Percentiles rank a stretch among this genome's conserved stretches.
These are phyloP conservation scores for Aradophagus sp. DNA, from an alignment of 1,140 invertebrate genomes.

Conservation along the genomic window DNA sequence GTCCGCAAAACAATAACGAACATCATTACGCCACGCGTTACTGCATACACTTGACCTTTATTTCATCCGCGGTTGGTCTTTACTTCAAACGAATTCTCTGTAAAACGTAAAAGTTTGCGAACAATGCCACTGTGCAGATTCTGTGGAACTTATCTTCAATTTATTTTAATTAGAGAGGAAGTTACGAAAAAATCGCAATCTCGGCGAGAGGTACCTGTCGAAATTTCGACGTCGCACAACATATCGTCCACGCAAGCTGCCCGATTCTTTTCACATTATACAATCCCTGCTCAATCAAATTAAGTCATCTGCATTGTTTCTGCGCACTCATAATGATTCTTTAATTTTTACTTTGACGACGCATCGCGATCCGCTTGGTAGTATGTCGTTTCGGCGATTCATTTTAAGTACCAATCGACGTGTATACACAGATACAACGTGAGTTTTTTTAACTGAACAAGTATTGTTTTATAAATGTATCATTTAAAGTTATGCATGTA, in stretches of 20 bases:
- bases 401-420: too few species aligned
- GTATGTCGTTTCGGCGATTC: too few species aligned
- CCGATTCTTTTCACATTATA: conserved; percentile 41
- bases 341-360: neutral
- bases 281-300: conserved; percentile 46
- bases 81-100: conserved; percentile 58
- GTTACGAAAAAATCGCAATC: conserved; percentile 68
- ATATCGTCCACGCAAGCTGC: conserved; percentile 37
- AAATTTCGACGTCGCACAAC: conserved; percentile 61
- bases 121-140: conserved; percentile 62
- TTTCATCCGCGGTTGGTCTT: conserved; percentile 64
- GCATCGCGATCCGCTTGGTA: too few species aligned
- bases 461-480: too few species aligned
- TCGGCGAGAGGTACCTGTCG: conserved; percentile 52
- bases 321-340: neutral
- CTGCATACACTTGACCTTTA: conserved; percentile 73
- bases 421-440: too few species aligned
- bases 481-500: too few species aligned
- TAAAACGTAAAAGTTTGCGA: conserved; percentile 61
- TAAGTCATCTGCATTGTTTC: conserved; percentile 53
- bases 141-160: conserved; percentile 67
- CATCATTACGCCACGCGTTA: conserved; percentile 43
- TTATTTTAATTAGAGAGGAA: conserved; percentile 72
- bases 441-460: too few species aligned
- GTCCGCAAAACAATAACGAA: conserved; percentile 55